Percentiles rank a stretch among this genome's conserved stretches.
These are phyloP conservation scores for Oreonectes daqikongensis DNA, from an alignment of 2,797 vertebrate genomes.

Conservation along the genomic window DNA sequence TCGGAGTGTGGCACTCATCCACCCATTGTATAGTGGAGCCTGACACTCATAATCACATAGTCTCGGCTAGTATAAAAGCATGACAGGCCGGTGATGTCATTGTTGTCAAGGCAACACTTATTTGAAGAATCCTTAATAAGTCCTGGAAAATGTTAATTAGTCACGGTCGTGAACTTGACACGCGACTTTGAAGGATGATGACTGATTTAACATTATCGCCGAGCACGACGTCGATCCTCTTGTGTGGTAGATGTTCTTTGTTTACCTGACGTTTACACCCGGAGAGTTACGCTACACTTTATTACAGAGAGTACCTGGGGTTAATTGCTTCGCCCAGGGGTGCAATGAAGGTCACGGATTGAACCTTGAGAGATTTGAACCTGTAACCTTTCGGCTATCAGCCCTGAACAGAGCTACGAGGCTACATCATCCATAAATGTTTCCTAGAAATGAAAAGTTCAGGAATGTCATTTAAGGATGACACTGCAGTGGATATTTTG, in stretches of 20 bases:
- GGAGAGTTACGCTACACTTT: slow-evolving; percentile 22
- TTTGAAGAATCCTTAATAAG: slow-evolving; percentile 50
- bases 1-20: slow-evolving; percentile 64
- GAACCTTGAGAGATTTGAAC: slow-evolving; percentile 18
- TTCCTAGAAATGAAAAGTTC: neutral
- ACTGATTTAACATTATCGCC: slow-evolving; percentile 36
- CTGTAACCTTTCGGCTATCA: slow-evolving; percentile 17
- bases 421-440: neutral
- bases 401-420: neutral
- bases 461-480: neutral
- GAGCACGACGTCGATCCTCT: slow-evolving; percentile 12
- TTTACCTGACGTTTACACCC: slow-evolving; percentile 23
- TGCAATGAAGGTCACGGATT: neutral
- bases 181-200: slow-evolving; percentile 35
- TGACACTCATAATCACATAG: slow-evolving; percentile 64
- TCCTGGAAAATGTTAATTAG: slow-evolving; percentile 55
- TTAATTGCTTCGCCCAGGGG: slow-evolving; percentile 20
- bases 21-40: slow-evolving; percentile 63
- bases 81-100: slow-evolving; percentile 47
- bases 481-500: neutral
- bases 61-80: slow-evolving; percentile 42
- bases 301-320: slow-evolving; percentile 3
- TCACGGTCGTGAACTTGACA: slow-evolving; percentile 44
- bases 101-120: slow-evolving; percentile 55
- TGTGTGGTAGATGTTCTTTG: slow-evolving; percentile 20